Conservation (phyloP, 2,797 vertebrate genomes). For the Sebastes vulpes region DNA sequence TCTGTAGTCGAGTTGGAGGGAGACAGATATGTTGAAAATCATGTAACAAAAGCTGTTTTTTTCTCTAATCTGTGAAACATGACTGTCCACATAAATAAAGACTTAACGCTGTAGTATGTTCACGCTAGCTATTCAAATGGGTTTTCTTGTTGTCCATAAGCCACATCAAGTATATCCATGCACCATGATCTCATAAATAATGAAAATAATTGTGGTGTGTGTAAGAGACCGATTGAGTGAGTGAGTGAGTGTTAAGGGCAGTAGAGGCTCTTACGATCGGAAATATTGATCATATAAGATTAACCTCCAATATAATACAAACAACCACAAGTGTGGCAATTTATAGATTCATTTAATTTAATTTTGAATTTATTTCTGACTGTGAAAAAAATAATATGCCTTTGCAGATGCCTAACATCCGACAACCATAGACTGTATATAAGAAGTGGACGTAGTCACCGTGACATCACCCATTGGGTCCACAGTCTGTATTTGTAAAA, state of each 20-base stretch:
- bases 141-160: not conserved
- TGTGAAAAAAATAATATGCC: too few relatives aligned
- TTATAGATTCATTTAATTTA: too few relatives aligned
- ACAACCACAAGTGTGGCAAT: too few relatives aligned
- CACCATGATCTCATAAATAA: not conserved
- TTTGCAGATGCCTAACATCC: too few relatives aligned
- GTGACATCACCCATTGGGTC: too few relatives aligned
- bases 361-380: too few relatives aligned
- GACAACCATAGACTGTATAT: too few relatives aligned
- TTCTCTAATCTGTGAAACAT: not conserved
- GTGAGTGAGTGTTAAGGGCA: not conserved
- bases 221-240: too few relatives aligned
- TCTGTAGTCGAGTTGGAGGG: not conserved
- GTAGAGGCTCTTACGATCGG: not conserved
- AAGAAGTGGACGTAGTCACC: too few relatives aligned
- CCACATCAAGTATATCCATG: not conserved
- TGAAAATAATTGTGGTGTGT: not conserved
- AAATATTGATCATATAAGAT: not conserved
- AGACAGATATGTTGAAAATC: not conserved
- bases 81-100: not conserved
- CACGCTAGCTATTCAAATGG: not conserved
- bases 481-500: too few relatives aligned
- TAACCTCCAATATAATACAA: not conserved
- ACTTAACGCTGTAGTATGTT: not conserved
- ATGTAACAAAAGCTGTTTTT: not conserved